Evolutionary conservation across 2,888 invertebrate genomes (phyloP).

Genomic region (Athalia cordata): DNA sequence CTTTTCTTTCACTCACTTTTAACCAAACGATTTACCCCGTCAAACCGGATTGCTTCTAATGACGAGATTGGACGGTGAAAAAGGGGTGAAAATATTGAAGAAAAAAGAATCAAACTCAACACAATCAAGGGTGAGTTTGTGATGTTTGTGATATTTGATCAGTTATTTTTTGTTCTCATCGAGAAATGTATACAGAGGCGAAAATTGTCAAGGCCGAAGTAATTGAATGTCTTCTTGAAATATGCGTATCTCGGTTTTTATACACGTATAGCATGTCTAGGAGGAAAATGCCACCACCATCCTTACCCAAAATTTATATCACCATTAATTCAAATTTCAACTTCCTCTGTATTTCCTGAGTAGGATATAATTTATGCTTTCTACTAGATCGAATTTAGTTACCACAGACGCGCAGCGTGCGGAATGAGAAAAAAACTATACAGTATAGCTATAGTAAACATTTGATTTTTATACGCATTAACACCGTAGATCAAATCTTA

Average conservation of each 20-base stretch:
- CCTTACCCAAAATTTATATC: constrained; percentile 13
- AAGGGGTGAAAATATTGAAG: too few relatives aligned
- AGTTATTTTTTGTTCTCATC: too few relatives aligned
- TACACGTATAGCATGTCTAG: background rate
- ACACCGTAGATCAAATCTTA: background rate
- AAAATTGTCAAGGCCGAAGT: background rate
- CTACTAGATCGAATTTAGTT: background rate
- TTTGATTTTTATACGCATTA: background rate
- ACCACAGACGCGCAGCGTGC: background rate
- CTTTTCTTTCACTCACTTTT: background rate
- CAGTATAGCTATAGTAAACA: background rate
- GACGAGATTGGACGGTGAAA: too few relatives aligned
- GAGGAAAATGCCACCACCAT: background rate
- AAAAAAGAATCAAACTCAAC: too few relatives aligned
- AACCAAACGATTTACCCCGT: background rate
- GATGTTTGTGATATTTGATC: too few relatives aligned
- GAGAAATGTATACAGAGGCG: too few relatives aligned
- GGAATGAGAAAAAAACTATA: background rate
- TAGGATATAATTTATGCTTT: constrained; percentile 10
- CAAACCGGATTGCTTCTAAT: too few relatives aligned
- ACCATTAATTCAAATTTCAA: constrained; percentile 32
- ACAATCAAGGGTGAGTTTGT: too few relatives aligned
- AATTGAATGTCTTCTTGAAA: background rate
- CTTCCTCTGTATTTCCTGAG: constrained; percentile 30
- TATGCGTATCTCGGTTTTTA: background rate